phyloP scores from a whole-genome alignment of 2,888 invertebrate species.

The Hipparchia sbordonii region DNA sequence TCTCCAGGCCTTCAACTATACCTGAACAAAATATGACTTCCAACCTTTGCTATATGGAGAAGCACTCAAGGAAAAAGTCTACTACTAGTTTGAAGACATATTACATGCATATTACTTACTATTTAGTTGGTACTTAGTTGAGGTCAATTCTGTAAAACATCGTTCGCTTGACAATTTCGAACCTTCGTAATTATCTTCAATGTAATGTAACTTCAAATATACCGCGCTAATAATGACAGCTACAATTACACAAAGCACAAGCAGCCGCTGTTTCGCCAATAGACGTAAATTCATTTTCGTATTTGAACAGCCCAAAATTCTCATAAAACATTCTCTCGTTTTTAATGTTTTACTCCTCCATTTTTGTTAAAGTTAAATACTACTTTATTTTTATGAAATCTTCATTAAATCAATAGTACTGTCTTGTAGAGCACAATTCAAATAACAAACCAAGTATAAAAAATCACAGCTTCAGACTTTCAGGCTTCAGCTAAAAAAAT shows the following conservation, averaged over 20 bases:
- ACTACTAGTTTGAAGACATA: neutral
- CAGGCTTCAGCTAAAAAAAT: no score
- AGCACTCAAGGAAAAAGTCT: no score
- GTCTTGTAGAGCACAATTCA: no score
- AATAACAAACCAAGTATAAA: no score
- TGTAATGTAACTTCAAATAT: constrained; percentile 59
- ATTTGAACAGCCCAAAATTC: neutral
- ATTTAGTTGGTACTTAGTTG: constrained; percentile 67
- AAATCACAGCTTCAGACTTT: no score
- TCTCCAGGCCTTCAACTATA: no score
- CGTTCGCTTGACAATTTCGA: constrained; percentile 58
- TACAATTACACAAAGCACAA: constrained; percentile 48
- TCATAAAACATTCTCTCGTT: neutral
- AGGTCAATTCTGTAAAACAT: constrained; percentile 63
- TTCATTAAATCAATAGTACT: no score
- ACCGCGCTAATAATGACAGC: constrained; percentile 47
- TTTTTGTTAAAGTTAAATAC: neutral
- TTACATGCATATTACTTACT: constrained; percentile 46
- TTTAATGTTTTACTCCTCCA: neutral
- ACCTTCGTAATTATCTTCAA: constrained; percentile 56
- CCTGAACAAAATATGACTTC: no score
- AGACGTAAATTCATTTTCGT: constrained; percentile 33
- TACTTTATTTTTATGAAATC: neutral
- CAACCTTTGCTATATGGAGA: no score
- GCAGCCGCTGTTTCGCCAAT: constrained; percentile 47